Conservation (phyloP, 1,140 invertebrate species). For the Caenorhabditis elegans region DNA sequence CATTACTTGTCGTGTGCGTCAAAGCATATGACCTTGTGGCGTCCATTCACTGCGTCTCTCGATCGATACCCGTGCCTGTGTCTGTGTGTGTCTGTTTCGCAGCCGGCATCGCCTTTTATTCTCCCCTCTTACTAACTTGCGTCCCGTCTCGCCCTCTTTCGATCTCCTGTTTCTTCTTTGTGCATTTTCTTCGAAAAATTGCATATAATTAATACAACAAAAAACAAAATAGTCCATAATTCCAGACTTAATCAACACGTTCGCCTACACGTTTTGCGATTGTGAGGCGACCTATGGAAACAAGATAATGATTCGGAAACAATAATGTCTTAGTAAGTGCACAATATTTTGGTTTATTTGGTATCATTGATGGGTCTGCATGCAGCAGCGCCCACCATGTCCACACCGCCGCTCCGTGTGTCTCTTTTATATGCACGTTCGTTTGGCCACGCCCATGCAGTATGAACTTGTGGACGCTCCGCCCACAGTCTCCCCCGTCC, state of each 20-base stretch:
- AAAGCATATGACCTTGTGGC: slow-evolving; percentile 31
- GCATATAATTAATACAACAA: too few relatives aligned
- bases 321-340: slow-evolving; percentile 12
- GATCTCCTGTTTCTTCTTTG: not conserved
- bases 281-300: not conserved
- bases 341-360: not conserved
- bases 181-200: not conserved
- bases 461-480: slow-evolving; percentile 28
- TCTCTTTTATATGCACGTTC: slow-evolving; percentile 32
- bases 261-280: not conserved
- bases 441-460: slow-evolving; percentile 16
- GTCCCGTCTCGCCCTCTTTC: not conserved
- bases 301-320: slow-evolving; percentile 23
- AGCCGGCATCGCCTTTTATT: slow-evolving; percentile 24
- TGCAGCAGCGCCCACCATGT: slow-evolving; percentile 14
- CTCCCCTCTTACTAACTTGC: slow-evolving; percentile 18
- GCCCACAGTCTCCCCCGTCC: slow-evolving; percentile 23
- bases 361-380: not conserved
- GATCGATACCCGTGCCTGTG: slow-evolving; percentile 15
- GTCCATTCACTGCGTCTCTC: slow-evolving; percentile 7
- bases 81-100: slow-evolving; percentile 25
- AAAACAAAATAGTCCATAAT: not conserved
- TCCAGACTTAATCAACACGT: not conserved
- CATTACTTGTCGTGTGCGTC: not conserved
- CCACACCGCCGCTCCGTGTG: slow-evolving; percentile 15